Conservation (phyloP, 2,888 invertebrate species). For the Gerosis bhagava region DNA sequence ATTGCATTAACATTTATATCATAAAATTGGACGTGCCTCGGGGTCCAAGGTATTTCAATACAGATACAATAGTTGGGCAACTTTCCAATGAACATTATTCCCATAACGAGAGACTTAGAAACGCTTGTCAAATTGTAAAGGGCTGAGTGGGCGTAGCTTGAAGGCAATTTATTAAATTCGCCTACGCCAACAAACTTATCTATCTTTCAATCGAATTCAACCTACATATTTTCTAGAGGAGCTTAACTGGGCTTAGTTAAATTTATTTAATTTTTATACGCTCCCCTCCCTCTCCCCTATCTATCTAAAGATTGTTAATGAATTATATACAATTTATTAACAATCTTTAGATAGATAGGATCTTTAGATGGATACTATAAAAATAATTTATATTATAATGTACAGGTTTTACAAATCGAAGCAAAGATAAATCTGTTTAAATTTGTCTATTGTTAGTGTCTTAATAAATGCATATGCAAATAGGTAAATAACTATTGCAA, state of each 20-base stretch:
- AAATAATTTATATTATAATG: too few relatives aligned
- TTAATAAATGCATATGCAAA: neutral
- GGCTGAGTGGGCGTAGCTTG: constrained; percentile 27
- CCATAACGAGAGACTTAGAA: constrained; percentile 8
- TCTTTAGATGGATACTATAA: too few relatives aligned
- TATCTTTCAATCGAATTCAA: neutral
- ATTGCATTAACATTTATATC: too few relatives aligned
- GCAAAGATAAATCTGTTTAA: too few relatives aligned
- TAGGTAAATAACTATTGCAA: neutral
- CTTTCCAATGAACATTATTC: constrained; percentile 1
- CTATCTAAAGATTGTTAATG: too few relatives aligned
- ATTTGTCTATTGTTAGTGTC: too few relatives aligned
- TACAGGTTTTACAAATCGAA: too few relatives aligned
- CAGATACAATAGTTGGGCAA: constrained; percentile 31
- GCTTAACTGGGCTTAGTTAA: neutral
- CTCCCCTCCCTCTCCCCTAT: too few relatives aligned
- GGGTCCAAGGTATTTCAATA: too few relatives aligned
- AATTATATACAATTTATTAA: too few relatives aligned
- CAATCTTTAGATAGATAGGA: too few relatives aligned
- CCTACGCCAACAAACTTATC: constrained; percentile 15
- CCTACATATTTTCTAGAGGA: constrained; percentile 1
- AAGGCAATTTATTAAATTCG: constrained; percentile 7
- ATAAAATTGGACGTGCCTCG: too few relatives aligned
- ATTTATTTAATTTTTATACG: neutral
- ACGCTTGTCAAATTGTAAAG: constrained; percentile 19